Percentiles rank a stretch among this genome's conserved stretches.
Evolutionary conservation across 2,113 vertebrate species (phyloP).

Genomic region (Capricornis sumatraensis): DNA sequence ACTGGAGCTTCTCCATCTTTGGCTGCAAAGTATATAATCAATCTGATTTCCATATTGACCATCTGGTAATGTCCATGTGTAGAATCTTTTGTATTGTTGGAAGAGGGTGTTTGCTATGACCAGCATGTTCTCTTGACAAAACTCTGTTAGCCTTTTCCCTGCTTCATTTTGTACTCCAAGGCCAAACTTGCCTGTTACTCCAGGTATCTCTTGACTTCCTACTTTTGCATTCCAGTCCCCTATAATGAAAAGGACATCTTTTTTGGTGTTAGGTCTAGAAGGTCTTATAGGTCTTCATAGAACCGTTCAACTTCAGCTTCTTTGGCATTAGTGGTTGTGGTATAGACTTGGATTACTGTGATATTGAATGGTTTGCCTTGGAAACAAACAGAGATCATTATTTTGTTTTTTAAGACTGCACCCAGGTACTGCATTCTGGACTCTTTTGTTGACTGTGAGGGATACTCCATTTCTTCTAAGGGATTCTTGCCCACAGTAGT

Average conservation of each 20-base stretch:
- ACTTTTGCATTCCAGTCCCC: not conserved
- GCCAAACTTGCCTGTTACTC: not conserved
- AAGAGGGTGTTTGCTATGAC: not conserved
- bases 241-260: not conserved
- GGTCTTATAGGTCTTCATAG: not conserved
- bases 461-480: not conserved
- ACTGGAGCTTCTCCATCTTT: not conserved
- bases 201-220: not conserved
- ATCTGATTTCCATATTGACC: not conserved
- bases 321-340: not conserved
- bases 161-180: not conserved
- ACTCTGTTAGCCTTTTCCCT: not conserved
- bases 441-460: not conserved
- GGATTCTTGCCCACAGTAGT: not conserved
- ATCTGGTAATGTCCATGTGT: not conserved
- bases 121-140: not conserved
- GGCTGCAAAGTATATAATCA: not conserved
- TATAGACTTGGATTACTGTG: not conserved
- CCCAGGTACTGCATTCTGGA: not conserved
- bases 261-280: not conserved
- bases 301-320: not conserved
- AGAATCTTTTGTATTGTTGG: not conserved
- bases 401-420: not conserved
- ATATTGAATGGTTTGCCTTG: not conserved
- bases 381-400: not conserved